Conservation (phyloP, 2,797 vertebrate genomes). For the Pangasius sanitwongsei region DNA sequence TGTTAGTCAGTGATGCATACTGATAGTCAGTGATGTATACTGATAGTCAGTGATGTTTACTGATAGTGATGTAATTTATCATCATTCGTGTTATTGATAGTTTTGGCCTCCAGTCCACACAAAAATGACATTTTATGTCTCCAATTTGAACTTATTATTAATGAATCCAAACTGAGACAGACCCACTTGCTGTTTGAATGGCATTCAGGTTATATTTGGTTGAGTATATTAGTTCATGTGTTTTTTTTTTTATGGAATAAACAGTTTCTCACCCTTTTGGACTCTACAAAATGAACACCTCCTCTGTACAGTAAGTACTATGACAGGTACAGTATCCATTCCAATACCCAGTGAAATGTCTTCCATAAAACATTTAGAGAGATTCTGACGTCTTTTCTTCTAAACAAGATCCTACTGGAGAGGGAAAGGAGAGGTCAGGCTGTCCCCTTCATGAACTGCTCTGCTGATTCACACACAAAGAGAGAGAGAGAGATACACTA, state of each 20-base stretch:
- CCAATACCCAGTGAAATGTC: neutral
- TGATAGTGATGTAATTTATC: no score
- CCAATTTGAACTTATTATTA: no score
- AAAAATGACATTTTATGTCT: no score
- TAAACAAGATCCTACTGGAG: constrained; percentile 2
- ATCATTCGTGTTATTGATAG: neutral
- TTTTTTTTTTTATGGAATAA: neutral
- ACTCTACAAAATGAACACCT: neutral
- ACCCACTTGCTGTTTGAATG: neutral
- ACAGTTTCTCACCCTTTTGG: neutral
- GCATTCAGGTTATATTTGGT: neutral
- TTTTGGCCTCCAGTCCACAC: no score
- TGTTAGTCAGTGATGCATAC: no score
- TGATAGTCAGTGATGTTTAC: neutral
- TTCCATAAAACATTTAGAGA: neutral
- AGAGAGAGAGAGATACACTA: neutral
- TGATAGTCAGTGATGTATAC: neutral
- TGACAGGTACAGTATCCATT: constrained; percentile 9
- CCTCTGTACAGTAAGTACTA: neutral
- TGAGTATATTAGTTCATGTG: neutral
- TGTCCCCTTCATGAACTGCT: neutral
- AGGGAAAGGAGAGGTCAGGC: neutral
- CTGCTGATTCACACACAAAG: neutral
- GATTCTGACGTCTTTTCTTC: constrained; percentile 9
- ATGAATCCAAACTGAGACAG: neutral